phyloP scores from a whole-genome alignment of 2,113 vertebrate species.

The Glaucidium brasilianum region DNA sequence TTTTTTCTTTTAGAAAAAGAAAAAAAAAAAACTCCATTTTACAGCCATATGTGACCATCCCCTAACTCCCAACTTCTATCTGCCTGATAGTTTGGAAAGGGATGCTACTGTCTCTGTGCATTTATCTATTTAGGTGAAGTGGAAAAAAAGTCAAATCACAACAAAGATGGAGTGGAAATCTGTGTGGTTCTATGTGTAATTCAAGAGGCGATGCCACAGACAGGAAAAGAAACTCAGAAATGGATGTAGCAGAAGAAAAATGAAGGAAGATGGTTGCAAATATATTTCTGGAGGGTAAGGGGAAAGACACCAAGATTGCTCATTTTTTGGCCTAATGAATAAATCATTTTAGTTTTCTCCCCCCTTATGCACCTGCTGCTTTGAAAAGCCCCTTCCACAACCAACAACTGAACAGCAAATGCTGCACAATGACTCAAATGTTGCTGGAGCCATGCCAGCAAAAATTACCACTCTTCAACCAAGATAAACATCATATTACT shows the following conservation, averaged over 20 bases:
- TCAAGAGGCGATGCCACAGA: slow-evolving; percentile 63
- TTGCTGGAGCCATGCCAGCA: slow-evolving; percentile 82
- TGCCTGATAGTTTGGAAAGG: not conserved
- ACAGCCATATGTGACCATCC: not conserved
- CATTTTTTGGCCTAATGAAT: slow-evolving; percentile 87
- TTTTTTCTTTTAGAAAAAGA: not conserved
- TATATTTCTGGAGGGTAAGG: slow-evolving; percentile 56
- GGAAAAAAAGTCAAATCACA: slow-evolving; percentile 35
- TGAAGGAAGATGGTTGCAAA: slow-evolving; percentile 53
- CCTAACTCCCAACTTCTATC: not conserved
- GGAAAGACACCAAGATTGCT: slow-evolving; percentile 77
- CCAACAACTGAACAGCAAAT: slow-evolving; percentile 82
- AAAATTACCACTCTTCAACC: slow-evolving; percentile 95
- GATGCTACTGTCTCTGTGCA: not conserved
- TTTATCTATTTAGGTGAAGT: slow-evolving; percentile 20
- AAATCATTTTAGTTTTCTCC: slow-evolving; percentile 80
- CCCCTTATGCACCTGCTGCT: slow-evolving; percentile 80
- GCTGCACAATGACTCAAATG: slow-evolving; percentile 78
- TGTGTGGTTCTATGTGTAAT: slow-evolving; percentile 14
- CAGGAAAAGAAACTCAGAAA: slow-evolving; percentile 37
- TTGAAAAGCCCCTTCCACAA: slow-evolving; percentile 75
- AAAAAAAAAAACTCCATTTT: not conserved
- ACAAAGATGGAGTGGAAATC: slow-evolving; percentile 38
- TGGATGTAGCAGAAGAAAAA: slow-evolving; percentile 27
- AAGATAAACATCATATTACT: slow-evolving; percentile 99